Base-by-base conservation (phyloP, 2,888 invertebrate species). In the Camptogramma bilineatum region DNA sequence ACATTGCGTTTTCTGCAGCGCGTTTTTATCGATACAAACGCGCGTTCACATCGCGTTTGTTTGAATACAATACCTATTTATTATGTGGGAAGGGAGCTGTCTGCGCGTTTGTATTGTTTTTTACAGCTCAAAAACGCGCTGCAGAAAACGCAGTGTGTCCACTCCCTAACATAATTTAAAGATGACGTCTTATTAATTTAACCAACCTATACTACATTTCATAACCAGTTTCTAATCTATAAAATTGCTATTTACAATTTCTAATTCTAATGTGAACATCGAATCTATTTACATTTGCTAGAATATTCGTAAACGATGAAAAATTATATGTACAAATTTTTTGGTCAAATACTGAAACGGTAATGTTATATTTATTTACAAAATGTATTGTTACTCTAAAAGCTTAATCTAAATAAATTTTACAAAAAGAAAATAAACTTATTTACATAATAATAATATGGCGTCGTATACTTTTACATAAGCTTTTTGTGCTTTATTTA, bases 261-360 rank as follows among this genome's bases (percentile, higher is more conserved):
- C 52, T 52, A 47, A 54, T 21, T 9, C 50, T 75, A 72, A 62
- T 73, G 81, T 79, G 70, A 82, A 87, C 85, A 83, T 69, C 70
- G 18, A 67, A 58, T 60, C 62, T 80, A 81, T 80, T 72, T 79
- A 81, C 78, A 81, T 67, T 57, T 66, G 66, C 62, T 72, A 71
- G 31, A 48, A 57, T 67, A 56, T 63, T 53, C 28, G 48, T 58
- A 53, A 54, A 53, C 55, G 19, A 51, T 56, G 66, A 69, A 78
- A 75, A 76, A 64, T 77, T 77, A 79, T 84, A 84, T 85, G 81
- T 79, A 88, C 85, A 87, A 82, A 80, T 80, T 75, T 76, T 73
- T 86, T 89, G 86, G 86, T 90, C 88, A 71, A 89, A 88, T 88
- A 91, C 86, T 89, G 88, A 66, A 73, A 77, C 77, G 85, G 84